phyloP scores from a whole-genome alignment of 2,888 invertebrate genomes.

The Drosophila lacicola region DNA sequence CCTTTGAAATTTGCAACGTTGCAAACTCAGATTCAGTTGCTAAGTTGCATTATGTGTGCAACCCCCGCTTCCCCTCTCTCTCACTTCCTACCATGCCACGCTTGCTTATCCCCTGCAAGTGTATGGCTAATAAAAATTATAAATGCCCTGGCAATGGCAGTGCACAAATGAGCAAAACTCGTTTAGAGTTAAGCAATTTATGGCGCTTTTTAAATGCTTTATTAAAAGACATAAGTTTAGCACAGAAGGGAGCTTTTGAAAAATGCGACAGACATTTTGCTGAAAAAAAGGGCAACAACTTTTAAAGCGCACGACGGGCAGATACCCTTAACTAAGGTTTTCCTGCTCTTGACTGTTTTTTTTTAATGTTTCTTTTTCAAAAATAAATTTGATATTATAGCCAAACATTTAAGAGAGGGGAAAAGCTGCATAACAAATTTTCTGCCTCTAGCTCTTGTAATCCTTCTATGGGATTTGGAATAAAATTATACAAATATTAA shows the following conservation, averaged over 20 bases:
- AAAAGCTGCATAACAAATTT: no score
- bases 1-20: constrained; percentile 35
- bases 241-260: constrained; percentile 51
- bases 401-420: no score
- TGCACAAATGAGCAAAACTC: constrained; percentile 62
- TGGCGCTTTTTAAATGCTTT: constrained; percentile 73
- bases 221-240: constrained; percentile 72
- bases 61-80: neutral
- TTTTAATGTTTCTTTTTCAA: no score
- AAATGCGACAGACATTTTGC: constrained; percentile 29
- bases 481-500: no score
- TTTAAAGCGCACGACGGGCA: neutral
- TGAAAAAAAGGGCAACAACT: neutral
- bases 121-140: constrained; percentile 35
- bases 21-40: constrained; percentile 42
- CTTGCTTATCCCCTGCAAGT: neutral
- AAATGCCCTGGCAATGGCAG: constrained; percentile 43
- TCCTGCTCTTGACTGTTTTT: no score
- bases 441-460: no score
- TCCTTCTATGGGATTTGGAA: no score
- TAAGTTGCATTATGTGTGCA: constrained; percentile 28
- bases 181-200: constrained; percentile 71
- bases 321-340: constrained; percentile 11
- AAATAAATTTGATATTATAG: no score
- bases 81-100: neutral